Base-by-base conservation (phyloP, 2,888 invertebrate species). In the Aporophyla nigra region DNA sequence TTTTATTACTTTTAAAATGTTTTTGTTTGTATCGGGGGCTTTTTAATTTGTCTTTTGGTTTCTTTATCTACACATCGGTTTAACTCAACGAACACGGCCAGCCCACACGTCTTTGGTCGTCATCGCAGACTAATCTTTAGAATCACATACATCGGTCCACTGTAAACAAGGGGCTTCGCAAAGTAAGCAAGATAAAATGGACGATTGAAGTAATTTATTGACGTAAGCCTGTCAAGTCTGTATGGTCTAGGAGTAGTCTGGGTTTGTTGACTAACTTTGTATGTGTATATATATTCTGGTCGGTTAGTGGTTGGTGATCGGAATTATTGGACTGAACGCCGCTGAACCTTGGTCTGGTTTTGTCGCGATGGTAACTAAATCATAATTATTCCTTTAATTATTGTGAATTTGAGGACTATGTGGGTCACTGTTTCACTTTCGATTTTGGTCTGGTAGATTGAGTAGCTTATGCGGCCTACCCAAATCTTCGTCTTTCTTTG, bases 111-210 rank as follows among this genome's bases (percentile, higher is more conserved):
- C 33, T 33, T 33, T 14, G 12, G 40, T 14, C 16, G n/a, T 24
- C 24, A 49, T 56, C 19, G 54, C 10, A 14, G 40, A 19, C 24
- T 76, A 67, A 62, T 68, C 54, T 67, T 40, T 54, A 67, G 61
- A 61, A 49, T 3, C 53, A 49, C 67, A 49, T 24, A 58, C 53
- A 66, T 24, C 24, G 12, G 49, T 24, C 54, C 24, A 7, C 62
- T 14, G 56, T 40, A 27, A 12, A 53, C 58, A 46, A 63, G 43
- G n/a, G 56, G 6, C 49, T 58, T 72, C 49, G 40, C 21, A 61
- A 21, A 61, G 46, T 61, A 46, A 59, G 33, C 53, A 53, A 75
- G 27, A 51, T 75, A 21, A 65, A 43, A 46, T 59, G 14, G 51
- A 33, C 19, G 74, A 46, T 10, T 5, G 49, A 56, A 56, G 56